These are phyloP conservation scores for Neosilurus mollespiculum DNA, from an alignment of 2,797 vertebrate genomes.

Conservation along the genomic window DNA sequence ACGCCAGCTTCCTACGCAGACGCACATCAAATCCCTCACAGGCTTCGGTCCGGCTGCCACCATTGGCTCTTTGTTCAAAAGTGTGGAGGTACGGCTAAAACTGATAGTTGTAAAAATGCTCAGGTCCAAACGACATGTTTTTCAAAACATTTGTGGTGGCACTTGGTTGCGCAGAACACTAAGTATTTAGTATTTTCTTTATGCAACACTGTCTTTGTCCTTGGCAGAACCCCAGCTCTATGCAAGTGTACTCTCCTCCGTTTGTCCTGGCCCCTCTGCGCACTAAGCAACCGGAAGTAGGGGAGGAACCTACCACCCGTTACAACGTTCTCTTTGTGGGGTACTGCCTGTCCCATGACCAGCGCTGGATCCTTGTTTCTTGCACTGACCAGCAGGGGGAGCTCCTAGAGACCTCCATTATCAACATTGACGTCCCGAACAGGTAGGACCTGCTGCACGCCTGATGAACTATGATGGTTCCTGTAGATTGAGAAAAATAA, in stretches of 20 bases:
- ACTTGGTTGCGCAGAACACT: neutral
- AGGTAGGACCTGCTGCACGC: constrained; percentile 71
- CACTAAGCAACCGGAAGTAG: constrained; percentile 87
- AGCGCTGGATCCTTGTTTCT: constrained; percentile 96
- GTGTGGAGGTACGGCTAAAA: constrained; percentile 79
- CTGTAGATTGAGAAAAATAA: neutral
- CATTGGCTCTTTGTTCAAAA: constrained; percentile 82
- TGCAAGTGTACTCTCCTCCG: constrained; percentile 89
- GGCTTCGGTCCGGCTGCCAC: constrained; percentile 93
- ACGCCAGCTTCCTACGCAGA: constrained; percentile 87
- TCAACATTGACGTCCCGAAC: constrained; percentile 95
- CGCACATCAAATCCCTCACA: constrained; percentile 92
- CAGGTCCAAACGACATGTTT: neutral
- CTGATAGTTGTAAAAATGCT: neutral
- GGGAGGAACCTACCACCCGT: constrained; percentile 88
- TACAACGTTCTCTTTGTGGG: constrained; percentile 95
- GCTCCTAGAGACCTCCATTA: constrained; percentile 89
- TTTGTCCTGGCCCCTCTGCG: constrained; percentile 90
- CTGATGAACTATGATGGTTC: neutral
- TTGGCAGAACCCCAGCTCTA: constrained; percentile 83
- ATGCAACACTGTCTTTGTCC: constrained; percentile 32
- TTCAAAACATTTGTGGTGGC: too few relatives aligned
- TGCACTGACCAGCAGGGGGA: constrained; percentile 97
- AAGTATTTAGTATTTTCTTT: neutral
- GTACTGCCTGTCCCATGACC: constrained; percentile 95